Evolutionary conservation across 2,113 vertebrate genomes (phyloP), one percentile per base, ranked within the genome.

Genomic region (Seriola dumerili): DNA sequence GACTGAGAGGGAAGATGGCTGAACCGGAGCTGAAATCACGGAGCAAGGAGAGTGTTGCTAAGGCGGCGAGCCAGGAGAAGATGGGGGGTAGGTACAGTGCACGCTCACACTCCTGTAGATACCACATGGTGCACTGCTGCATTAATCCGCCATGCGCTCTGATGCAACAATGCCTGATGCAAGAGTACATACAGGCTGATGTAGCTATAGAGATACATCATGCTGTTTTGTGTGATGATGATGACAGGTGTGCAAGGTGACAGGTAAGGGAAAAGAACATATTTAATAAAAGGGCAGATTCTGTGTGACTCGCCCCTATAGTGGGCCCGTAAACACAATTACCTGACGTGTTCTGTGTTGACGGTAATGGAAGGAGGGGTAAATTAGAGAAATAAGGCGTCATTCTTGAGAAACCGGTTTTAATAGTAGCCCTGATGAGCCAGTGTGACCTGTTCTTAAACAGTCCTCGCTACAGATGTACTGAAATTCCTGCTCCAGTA

Each of bases 1-100:
- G 63, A 80, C 63, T 62, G 71, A 88, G 80, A 75, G 36, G 69
- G 83, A 93, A 88, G 79, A 94, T 93, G 93, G 91, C 92, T 67
- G 92, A 94, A 87, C 91, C 91, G 5, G 94, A 94, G 90, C 87
- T 95, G 89, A 95, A 95, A 85, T 94, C 64, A 23, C 89, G 92
- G 80, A 87, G 92, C 90, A 95, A 91, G 52, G 94, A 95, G 78
- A 94, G 86, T 40, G 82, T 94, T 61, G 88, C 92, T 80, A 94
- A 94, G 90, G 92, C 78, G 29, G 76, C 50, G 34, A 89, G 91
- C 84, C 88, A 90, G 79, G 91, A 95, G 78, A 92, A 94, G 89
- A 93, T 91, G 75, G 93, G 69, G 58, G 93, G 94, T 95, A 92
- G 82, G 94, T 93, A 69, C 74, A 76, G 79, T 72, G 77, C 80